Evolutionary conservation across 2,888 invertebrate genomes (phyloP).

Genomic region (Polylopha cassiicola): DNA sequence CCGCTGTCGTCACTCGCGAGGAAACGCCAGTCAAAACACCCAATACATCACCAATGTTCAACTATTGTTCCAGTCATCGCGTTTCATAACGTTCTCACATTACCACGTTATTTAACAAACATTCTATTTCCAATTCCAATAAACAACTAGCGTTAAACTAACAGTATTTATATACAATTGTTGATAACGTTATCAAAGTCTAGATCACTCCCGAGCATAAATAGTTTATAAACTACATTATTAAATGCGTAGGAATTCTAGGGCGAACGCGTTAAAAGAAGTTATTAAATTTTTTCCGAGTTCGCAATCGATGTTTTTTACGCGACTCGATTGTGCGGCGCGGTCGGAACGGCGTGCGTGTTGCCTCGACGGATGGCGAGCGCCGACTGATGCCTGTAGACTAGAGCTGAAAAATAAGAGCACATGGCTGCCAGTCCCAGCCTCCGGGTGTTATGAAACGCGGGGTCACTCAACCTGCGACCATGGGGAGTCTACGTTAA

Average conservation of each 20-base stretch:
- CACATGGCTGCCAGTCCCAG: slow-evolving; percentile 45
- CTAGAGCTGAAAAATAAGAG: slow-evolving; percentile 52
- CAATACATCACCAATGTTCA: slow-evolving; percentile 31
- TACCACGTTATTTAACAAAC: slow-evolving; percentile 23
- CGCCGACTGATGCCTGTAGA: slow-evolving; percentile 53
- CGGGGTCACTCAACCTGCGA: slow-evolving; percentile 59
- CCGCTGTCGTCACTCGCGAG: slow-evolving; percentile 38
- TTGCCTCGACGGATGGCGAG: slow-evolving; percentile 36
- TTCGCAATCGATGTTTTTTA: slow-evolving; percentile 60
- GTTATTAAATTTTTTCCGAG: slow-evolving; percentile 29
- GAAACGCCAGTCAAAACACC: slow-evolving; percentile 57
- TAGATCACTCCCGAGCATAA: too few relatives aligned
- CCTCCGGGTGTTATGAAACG: slow-evolving; percentile 55
- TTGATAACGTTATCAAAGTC: too few relatives aligned
- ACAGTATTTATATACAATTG: neutral
- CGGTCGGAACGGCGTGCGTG: slow-evolving; percentile 30
- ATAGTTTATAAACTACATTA: slow-evolving; percentile 13
- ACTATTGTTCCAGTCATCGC: slow-evolving; percentile 19
- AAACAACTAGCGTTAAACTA: neutral
- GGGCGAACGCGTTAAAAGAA: slow-evolving; percentile 13
- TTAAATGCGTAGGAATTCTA: slow-evolving; percentile 8
- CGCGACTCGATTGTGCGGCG: slow-evolving; percentile 38
- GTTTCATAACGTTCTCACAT: slow-evolving; percentile 15
- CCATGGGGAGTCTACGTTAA: slow-evolving; percentile 44
- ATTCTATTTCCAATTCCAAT: neutral